Percentiles rank a stretch among this genome's conserved stretches.
Conservation (phyloP, 2,888 invertebrate species). For the Drosophila prolongata region DNA sequence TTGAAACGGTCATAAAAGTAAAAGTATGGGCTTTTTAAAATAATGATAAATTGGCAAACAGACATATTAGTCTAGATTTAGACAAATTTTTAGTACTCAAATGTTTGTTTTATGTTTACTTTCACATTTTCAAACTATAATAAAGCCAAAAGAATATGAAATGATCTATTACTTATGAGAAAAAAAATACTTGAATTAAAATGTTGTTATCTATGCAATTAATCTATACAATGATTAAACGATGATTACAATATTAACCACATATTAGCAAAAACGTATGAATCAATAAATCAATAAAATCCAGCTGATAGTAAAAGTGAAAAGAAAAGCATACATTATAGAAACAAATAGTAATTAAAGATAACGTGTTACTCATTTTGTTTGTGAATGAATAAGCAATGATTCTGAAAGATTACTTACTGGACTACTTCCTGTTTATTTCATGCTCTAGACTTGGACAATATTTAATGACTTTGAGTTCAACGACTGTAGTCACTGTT, state of each 20-base stretch:
- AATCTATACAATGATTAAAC: slow-evolving; percentile 5
- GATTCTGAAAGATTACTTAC: background rate
- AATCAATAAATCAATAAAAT: slow-evolving; percentile 6
- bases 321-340: slow-evolving; percentile 15
- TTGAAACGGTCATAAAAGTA: background rate
- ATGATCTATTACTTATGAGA: background rate
- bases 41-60: too few species aligned
- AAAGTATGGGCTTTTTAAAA: background rate
- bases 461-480: background rate
- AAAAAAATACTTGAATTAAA: background rate
- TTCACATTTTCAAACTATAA: too few species aligned
- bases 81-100: too few species aligned
- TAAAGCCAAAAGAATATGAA: too few species aligned
- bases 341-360: background rate
- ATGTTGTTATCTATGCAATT: background rate
- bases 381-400: background rate
- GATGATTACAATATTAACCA: slow-evolving; percentile 9
- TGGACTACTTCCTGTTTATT: slow-evolving; percentile 15
- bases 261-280: slow-evolving; percentile 10
- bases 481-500: background rate
- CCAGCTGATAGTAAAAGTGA: slow-evolving; percentile 11
- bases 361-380: slow-evolving; percentile 9
- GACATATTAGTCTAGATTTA: too few species aligned
- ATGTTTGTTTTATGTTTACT: too few species aligned
- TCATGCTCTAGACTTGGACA: background rate